These are phyloP conservation scores for Paelopatides confundens DNA, from an alignment of 53 echinoderm and acorn worm species.

Conservation along the genomic window DNA sequence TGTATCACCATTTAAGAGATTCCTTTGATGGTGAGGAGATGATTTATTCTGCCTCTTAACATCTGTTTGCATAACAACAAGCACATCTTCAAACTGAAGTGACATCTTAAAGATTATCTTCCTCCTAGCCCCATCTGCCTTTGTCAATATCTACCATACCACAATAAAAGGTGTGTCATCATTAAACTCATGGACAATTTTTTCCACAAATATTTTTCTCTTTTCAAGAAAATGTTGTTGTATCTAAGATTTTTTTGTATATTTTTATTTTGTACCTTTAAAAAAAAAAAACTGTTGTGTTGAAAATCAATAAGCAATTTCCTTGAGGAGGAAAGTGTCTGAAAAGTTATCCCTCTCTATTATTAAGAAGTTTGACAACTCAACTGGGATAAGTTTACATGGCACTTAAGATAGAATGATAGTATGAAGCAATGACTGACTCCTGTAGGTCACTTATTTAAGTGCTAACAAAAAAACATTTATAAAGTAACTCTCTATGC, in stretches of 20 bases:
- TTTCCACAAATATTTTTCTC: not conserved
- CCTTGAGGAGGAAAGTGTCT: slow-evolving; percentile 39
- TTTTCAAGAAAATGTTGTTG: slow-evolving; percentile 14
- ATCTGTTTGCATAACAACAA: slow-evolving; percentile 22
- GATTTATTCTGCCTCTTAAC: not conserved
- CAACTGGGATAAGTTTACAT: not conserved
- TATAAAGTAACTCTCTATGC: not conserved
- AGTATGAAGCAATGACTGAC: not conserved
- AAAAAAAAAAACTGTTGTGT: no score
- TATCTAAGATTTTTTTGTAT: slow-evolving; percentile 9
- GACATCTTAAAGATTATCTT: slow-evolving; percentile 11
- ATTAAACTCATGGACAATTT: not conserved
- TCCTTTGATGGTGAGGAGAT: not conserved
- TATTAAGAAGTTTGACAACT: slow-evolving; percentile 3
- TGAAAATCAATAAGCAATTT: slow-evolving; percentile 53
- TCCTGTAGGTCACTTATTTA: not conserved
- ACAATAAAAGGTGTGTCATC: not conserved
- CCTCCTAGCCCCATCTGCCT: not conserved
- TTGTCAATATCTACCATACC: not conserved
- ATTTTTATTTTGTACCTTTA: not conserved
- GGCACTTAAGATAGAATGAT: not conserved
- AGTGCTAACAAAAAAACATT: not conserved
- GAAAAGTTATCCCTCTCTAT: slow-evolving; percentile 16
- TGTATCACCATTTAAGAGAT: not conserved
- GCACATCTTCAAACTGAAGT: slow-evolving; percentile 24